Evolutionary conservation across 2,888 invertebrate genomes (phyloP).

Genomic region (Andricus curvator): DNA sequence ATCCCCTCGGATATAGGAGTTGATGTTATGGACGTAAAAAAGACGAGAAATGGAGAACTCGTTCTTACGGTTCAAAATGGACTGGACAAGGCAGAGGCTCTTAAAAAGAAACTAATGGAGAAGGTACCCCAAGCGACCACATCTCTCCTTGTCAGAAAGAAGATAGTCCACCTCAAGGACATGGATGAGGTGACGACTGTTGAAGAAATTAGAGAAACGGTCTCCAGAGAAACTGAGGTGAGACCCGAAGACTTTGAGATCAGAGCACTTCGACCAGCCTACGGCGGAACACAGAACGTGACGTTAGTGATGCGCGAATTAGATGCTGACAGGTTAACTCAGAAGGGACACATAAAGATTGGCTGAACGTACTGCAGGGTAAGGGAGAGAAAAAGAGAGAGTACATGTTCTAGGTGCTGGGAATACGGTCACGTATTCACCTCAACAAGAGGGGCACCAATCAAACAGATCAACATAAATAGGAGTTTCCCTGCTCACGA

Average conservation of each 20-base stretch:
- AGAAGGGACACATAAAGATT: neutral
- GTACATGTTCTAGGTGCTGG: too few relatives aligned
- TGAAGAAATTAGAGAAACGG: too few relatives aligned
- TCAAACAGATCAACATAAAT: too few relatives aligned
- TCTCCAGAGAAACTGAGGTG: too few relatives aligned
- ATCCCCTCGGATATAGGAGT: conserved; percentile 44
- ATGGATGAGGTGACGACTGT: too few relatives aligned
- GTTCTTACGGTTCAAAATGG: conserved; percentile 46
- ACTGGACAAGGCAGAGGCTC: conserved; percentile 44
- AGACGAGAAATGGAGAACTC: conserved; percentile 41
- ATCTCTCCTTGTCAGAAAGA: neutral
- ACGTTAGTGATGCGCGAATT: conserved; percentile 47
- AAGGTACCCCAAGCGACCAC: conserved; percentile 42
- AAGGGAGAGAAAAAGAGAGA: too few relatives aligned
- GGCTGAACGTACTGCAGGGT: conserved; percentile 41
- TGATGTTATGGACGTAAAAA: neutral
- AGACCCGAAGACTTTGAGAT: conserved; percentile 41
- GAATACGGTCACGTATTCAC: conserved; percentile 42
- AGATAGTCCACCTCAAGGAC: too few relatives aligned
- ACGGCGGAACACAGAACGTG: conserved; percentile 52
- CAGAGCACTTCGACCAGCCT: conserved; percentile 53
- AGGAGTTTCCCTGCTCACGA: too few relatives aligned
- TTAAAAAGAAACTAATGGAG: conserved; percentile 35
- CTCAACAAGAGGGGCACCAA: too few relatives aligned
- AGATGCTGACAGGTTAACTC: neutral